A percentile compares a stretch with the other conserved stretches of the same genome.
These are phyloP conservation scores for Acronicta alni DNA, from an alignment of 2,888 invertebrate genomes.

Conservation along the genomic window DNA sequence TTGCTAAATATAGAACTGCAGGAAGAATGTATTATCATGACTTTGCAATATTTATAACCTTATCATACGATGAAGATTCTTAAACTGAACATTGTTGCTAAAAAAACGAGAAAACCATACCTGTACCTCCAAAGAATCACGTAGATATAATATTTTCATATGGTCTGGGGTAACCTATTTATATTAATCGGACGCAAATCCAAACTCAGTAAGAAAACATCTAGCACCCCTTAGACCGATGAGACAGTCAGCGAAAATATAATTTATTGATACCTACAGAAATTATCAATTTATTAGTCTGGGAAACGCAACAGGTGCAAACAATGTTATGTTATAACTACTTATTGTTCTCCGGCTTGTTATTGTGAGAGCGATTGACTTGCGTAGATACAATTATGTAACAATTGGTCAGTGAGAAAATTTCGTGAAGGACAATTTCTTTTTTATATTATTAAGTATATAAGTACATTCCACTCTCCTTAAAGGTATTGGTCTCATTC, in stretches of 20 bases:
- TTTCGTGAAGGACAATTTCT: background rate
- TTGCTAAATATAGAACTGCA: too few relatives aligned
- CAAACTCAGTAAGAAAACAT: too few relatives aligned
- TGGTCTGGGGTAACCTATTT: too few relatives aligned
- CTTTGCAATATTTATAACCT: conserved; percentile 19
- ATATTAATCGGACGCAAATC: too few relatives aligned
- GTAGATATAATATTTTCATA: too few relatives aligned
- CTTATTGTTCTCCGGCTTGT: conserved; percentile 20
- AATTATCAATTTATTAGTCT: conserved; percentile 5
- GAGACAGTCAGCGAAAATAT: background rate
- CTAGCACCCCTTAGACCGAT: too few relatives aligned
- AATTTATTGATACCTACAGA: background rate
- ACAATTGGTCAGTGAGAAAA: conserved; percentile 1
- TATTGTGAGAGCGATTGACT: conserved; percentile 10
- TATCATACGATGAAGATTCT: too few relatives aligned
- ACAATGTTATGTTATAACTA: conserved; percentile 17
- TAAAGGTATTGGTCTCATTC: too few relatives aligned
- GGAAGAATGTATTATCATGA: conserved; percentile 1
- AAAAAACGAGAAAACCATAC: too few relatives aligned
- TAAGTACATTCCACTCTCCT: too few relatives aligned
- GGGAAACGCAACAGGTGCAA: conserved; percentile 18
- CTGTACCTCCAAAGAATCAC: too few relatives aligned
- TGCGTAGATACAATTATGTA: conserved; percentile 16
- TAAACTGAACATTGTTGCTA: too few relatives aligned
- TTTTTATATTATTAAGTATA: background rate